These are phyloP conservation scores for Spea multiplicata DNA, from an alignment of 2,113 vertebrate genomes.

Conservation along the genomic window DNA sequence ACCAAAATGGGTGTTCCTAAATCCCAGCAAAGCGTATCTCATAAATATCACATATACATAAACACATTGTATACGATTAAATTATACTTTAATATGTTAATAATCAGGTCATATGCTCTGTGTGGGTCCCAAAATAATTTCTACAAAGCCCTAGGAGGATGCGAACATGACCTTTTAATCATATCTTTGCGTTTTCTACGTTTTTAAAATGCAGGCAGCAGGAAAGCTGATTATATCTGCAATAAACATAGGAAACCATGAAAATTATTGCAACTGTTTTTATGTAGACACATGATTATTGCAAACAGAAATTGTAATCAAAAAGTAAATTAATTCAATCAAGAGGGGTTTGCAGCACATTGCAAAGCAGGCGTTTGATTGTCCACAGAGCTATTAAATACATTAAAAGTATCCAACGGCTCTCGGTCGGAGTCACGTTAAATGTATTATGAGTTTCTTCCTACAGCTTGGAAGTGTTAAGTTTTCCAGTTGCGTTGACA, in stretches of 20 bases:
- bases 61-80: not conserved
- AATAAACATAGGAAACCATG: constrained; percentile 22
- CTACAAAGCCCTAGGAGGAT: constrained; percentile 3
- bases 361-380: constrained; percentile 32
- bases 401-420: constrained; percentile 16
- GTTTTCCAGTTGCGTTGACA: not conserved
- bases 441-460: constrained; percentile 4
- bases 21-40: no score
- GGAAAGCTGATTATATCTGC: constrained; percentile 14
- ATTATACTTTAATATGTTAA: not conserved
- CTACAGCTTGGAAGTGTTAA: not conserved
- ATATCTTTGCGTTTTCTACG: constrained; percentile 13
- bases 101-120: not conserved
- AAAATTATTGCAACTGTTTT: constrained; percentile 17
- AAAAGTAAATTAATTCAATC: constrained; percentile 30
- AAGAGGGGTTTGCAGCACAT: constrained; percentile 21
- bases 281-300: constrained; percentile 26
- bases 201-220: constrained; percentile 10
- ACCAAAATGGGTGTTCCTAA: no score
- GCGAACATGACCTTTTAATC: constrained; percentile 23
- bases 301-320: constrained; percentile 33
- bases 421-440: not conserved
- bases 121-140: not conserved
- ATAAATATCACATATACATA: no score
- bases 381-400: constrained; percentile 15